Percentiles rank a stretch among this genome's conserved stretches.
phyloP scores from a whole-genome alignment of 1,140 invertebrate genomes.

The Dendroctonus ponderosae region DNA sequence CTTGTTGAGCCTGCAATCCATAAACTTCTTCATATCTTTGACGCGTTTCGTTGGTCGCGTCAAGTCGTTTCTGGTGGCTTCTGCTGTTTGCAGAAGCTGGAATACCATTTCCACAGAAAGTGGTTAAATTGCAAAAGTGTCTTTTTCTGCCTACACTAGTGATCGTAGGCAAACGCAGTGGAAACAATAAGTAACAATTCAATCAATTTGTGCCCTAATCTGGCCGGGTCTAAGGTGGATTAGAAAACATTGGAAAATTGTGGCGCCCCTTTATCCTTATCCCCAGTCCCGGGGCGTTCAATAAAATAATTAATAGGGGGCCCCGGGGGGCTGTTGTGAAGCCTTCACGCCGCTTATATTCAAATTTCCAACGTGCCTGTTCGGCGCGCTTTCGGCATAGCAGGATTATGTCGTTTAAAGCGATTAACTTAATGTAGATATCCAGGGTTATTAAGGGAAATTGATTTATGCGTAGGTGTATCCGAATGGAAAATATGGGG shows the following conservation, averaged over 20 bases:
- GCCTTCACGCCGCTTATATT: slow-evolving; percentile 41
- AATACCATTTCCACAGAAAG: no score
- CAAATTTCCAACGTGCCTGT: slow-evolving; percentile 43
- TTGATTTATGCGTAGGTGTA: slow-evolving; percentile 30
- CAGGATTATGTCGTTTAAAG: slow-evolving; percentile 42
- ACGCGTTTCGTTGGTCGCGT: no score
- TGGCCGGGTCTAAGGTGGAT: background rate
- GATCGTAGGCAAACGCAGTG: no score
- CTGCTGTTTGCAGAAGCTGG: no score
- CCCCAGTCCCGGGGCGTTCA: slow-evolving; percentile 36
- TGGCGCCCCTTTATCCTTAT: background rate
- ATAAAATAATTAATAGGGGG: slow-evolving; percentile 50
- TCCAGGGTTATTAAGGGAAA: slow-evolving; percentile 32
- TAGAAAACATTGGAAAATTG: background rate
- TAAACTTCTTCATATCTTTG: no score
- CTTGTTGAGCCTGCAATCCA: no score
- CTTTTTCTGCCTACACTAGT: no score
- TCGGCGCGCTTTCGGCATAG: slow-evolving; percentile 35
- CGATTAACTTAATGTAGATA: slow-evolving; percentile 40
- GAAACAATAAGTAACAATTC: no score
- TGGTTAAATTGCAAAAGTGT: no score
- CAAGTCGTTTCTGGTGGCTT: no score
- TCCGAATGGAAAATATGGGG: background rate
- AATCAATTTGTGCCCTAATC: background rate
- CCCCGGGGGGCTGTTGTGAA: slow-evolving; percentile 38